These are phyloP conservation scores for Chrysodeixis includens DNA, from an alignment of 2,888 invertebrate species.

Conservation along the genomic window DNA sequence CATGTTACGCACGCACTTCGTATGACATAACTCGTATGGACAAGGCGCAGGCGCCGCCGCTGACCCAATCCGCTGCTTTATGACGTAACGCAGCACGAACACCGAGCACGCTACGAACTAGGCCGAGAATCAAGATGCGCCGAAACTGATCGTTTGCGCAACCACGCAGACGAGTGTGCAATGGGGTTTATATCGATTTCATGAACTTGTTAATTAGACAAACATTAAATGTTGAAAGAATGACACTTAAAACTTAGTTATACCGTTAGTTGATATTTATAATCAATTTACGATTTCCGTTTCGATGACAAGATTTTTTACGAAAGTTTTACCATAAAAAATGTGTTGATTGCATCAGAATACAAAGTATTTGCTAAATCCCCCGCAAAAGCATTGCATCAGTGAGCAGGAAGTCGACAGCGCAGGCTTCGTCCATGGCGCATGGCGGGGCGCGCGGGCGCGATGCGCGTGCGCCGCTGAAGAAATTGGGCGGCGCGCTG, in stretches of 20 bases:
- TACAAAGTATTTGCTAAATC: slow-evolving; percentile 56
- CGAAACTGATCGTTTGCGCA: slow-evolving; percentile 79
- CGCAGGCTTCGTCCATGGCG: slow-evolving; percentile 49
- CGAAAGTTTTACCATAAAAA: neutral
- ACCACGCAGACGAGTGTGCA: slow-evolving; percentile 42
- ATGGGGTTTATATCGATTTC: slow-evolving; percentile 25
- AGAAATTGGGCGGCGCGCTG: slow-evolving; percentile 73
- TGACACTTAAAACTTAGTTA: neutral
- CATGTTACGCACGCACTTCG: slow-evolving; percentile 67
- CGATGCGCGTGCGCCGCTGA: slow-evolving; percentile 62
- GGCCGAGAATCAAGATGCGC: slow-evolving; percentile 82
- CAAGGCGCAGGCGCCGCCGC: slow-evolving; percentile 69
- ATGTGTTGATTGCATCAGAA: slow-evolving; percentile 47
- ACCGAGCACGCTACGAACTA: slow-evolving; percentile 70
- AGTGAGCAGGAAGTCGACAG: slow-evolving; percentile 64
- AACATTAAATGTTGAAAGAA: neutral
- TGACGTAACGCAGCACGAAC: slow-evolving; percentile 73
- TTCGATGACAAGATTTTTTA: neutral
- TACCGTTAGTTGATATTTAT: neutral
- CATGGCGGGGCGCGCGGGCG: no score
- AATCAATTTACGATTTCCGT: neutral
- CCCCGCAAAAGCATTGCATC: slow-evolving; percentile 61
- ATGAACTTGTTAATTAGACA: slow-evolving; percentile 28
- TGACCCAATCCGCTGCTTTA: slow-evolving; percentile 80
- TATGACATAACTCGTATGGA: slow-evolving; percentile 82